Conservation (phyloP, 2,113 vertebrate species). For the Rhinogobius similis region DNA sequence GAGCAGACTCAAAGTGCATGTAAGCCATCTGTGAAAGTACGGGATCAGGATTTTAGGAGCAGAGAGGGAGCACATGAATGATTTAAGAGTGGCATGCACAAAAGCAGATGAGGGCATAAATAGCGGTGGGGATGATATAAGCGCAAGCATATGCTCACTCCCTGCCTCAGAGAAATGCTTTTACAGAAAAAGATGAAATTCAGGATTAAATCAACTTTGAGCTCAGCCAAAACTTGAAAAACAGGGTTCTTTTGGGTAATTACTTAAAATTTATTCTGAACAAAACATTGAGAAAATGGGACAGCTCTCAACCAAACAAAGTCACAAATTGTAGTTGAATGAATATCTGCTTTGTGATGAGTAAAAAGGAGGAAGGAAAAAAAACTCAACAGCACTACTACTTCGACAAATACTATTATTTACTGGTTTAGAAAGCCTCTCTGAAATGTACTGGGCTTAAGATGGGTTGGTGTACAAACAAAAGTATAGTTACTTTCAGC, state of each 20-base stretch:
- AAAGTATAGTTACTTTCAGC: not conserved
- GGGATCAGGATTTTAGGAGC: constrained; percentile 31
- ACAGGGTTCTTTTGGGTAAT: not conserved
- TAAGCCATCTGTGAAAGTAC: constrained; percentile 39
- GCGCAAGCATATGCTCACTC: constrained; percentile 36
- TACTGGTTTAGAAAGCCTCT: not conserved
- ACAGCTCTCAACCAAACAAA: constrained; percentile 3
- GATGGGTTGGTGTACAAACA: not conserved
- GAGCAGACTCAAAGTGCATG: constrained; percentile 29
- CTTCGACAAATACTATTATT: not conserved
- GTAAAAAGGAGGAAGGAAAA: no score
- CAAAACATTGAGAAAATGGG: not conserved
- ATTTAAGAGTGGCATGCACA: constrained; percentile 49
- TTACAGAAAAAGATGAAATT: constrained; percentile 7
- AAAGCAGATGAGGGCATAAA: constrained; percentile 57
- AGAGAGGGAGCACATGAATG: constrained; percentile 50
- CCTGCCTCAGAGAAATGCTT: constrained; percentile 12
- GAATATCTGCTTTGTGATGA: not conserved
- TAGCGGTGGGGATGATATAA: constrained; percentile 38
- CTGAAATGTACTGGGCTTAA: not conserved
- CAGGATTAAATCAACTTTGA: not conserved
- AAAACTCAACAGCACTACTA: no score
- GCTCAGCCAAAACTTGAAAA: not conserved
- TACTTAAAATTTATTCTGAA: not conserved
- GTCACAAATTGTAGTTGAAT: not conserved